phyloP scores from a whole-genome alignment of 2,797 vertebrate genomes.

The Podarcis siculus region DNA sequence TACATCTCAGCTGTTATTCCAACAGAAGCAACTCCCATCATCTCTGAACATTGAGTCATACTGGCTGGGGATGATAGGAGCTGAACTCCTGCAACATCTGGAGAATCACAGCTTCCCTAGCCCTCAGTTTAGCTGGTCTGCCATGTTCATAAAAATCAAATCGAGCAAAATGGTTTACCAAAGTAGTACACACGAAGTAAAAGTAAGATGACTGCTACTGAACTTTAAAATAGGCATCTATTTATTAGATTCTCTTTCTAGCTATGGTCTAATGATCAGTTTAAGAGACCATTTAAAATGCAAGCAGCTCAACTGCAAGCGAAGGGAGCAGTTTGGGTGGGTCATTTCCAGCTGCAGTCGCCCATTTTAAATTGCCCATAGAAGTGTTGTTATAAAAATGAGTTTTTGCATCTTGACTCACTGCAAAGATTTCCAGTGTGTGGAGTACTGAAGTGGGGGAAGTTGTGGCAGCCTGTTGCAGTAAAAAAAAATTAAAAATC shows the following conservation, averaged over 20 bases:
- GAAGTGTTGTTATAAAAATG: slow-evolving; percentile 35
- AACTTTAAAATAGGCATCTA: neutral
- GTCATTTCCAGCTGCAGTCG: neutral
- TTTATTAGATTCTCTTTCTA: neutral
- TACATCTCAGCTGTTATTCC: neutral
- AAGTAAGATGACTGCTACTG: neutral
- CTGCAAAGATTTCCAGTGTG: slow-evolving; percentile 5
- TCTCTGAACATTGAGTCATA: too few relatives aligned
- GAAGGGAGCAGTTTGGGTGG: neutral
- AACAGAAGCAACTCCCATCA: neutral
- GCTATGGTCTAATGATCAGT: neutral
- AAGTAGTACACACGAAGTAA: neutral
- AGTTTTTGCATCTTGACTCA: slow-evolving; percentile 39
- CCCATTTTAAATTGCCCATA: neutral
- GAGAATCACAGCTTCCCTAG: neutral
- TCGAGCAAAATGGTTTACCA: neutral
- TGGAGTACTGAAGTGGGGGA: neutral
- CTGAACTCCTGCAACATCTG: neutral
- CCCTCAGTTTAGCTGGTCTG: neutral
- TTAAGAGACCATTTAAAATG: neutral
- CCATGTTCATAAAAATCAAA: neutral
- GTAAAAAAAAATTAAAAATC: neutral
- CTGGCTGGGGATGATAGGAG: neutral
- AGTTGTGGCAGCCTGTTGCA: neutral
- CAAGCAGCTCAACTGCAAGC: neutral